Base-by-base conservation (phyloP, 2,113 vertebrate species). In the Tragelaphus buxtoni region DNA sequence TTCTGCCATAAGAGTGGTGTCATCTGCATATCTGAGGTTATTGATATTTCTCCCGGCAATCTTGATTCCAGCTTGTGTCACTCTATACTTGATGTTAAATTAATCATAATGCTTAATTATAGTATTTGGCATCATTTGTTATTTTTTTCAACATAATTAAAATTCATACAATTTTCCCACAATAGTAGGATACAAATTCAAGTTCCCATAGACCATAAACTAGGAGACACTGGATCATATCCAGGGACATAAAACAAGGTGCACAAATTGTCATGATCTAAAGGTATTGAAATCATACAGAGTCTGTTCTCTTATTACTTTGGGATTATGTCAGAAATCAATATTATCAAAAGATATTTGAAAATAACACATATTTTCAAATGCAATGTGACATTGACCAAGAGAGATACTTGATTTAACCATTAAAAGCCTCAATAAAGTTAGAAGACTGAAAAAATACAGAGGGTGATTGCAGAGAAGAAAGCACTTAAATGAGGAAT, bases 51-150 rank as follows among this genome's bases (percentile, higher is more conserved):
- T 39, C 39, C 39, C 3, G 39, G 39, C 39, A 39, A 39, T 39
- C 39, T 39, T 39, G 39, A 39, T 39, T 39, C 39, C 39, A 39
- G 39, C 39, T 39, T 39, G 39, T 39, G 39, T 39, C 94, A 5
- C 14, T 63, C 77, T 88, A 13, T 30, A 92, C 17, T 90, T 94
- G 72, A 92, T 60, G 88, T 94, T 88, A 91, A 90, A 63, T 89
- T 42, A 80, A 80, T 90, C 17, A 53, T 63, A 69, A 51, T 42
- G 5, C 30, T 86, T 72, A 97, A 10, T 58, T 76, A 61, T 17
- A 92, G 42, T 28, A 79, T 58, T 85, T 91, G n/a, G 35, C 39
- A 20, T 95, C 61, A 18, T 61, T 60, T 83, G 17, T 89, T 76
- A 91, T 49, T 83, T 69, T 74, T 79, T 35, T 39, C 63, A 69